Evolutionary conservation across 1,140 invertebrate genomes (phyloP).

Genomic region (Gonioctena quinquepunctata): DNA sequence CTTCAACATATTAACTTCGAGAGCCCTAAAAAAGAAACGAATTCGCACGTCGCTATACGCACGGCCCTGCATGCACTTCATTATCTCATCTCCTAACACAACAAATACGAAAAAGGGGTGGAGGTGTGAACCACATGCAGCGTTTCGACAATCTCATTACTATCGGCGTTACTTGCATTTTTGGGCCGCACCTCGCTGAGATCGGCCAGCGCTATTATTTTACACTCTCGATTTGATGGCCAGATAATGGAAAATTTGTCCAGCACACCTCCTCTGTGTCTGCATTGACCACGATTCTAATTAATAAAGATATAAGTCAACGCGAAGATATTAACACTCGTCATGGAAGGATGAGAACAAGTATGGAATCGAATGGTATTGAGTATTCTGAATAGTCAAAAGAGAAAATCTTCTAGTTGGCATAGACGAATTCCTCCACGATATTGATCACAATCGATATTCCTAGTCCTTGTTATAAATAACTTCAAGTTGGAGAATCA

Average conservation of each 20-base stretch:
- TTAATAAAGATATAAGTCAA: constrained; percentile 1
- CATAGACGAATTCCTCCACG: no score
- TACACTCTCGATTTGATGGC: constrained; percentile 26
- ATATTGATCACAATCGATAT: no score
- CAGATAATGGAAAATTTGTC: constrained; percentile 36
- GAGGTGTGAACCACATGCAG: constrained; percentile 44
- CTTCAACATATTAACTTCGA: no score
- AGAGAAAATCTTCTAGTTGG: no score
- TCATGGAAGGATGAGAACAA: neutral
- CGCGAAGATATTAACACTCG: neutral
- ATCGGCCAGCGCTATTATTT: constrained; percentile 32
- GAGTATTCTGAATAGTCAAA: no score
- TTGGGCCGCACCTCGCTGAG: constrained; percentile 18
- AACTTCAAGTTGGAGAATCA: no score
- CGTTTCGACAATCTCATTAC: constrained; percentile 47
- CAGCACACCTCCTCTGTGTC: constrained; percentile 1
- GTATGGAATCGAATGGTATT: neutral
- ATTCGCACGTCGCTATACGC: no score
- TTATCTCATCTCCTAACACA: constrained; percentile 16
- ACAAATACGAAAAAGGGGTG: constrained; percentile 33
- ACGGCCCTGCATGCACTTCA: neutral
- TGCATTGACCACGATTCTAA: constrained; percentile 9
- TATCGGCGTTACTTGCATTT: constrained; percentile 44
- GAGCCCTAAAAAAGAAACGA: no score
- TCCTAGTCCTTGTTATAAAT: no score